phyloP scores from a whole-genome alignment of 2,113 vertebrate species.

The Apeltes quadracus region DNA sequence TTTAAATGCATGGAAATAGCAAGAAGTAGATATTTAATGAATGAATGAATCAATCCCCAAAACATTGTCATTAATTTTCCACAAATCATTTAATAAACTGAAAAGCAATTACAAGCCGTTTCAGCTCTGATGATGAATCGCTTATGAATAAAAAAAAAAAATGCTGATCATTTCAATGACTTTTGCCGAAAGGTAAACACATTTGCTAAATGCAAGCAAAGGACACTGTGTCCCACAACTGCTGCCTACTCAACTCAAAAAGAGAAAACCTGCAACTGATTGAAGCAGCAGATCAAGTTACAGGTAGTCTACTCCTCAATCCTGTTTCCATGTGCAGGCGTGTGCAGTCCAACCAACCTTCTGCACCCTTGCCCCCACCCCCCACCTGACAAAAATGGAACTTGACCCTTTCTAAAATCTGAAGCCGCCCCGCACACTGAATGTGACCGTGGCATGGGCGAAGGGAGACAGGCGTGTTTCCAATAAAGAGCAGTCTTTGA shows the following conservation, averaged over 20 bases:
- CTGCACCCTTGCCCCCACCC: constrained; percentile 30
- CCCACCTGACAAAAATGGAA: constrained; percentile 62
- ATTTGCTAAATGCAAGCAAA: not conserved
- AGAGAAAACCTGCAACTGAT: constrained; percentile 72
- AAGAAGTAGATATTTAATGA: not conserved
- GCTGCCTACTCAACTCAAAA: not conserved
- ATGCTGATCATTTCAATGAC: not conserved
- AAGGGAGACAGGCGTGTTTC: constrained; percentile 57
- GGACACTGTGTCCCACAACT: not conserved
- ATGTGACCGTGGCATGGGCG: constrained; percentile 54
- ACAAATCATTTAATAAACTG: not conserved
- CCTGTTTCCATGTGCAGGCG: constrained; percentile 46
- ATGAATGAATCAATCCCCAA: not conserved
- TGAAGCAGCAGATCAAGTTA: constrained; percentile 62
- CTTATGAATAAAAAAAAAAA: not conserved
- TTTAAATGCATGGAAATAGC: not conserved
- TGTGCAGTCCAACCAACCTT: constrained; percentile 39
- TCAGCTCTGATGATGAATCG: not conserved
- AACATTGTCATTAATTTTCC: not conserved
- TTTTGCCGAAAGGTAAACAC: not conserved
- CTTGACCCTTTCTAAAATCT: constrained; percentile 69
- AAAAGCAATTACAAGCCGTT: too few species aligned
- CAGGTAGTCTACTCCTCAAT: constrained; percentile 63
- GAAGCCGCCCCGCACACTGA: constrained; percentile 49
- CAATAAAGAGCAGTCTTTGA: constrained; percentile 56